phyloP scores from a whole-genome alignment of 2,113 vertebrate genomes.

The Cyanistes caeruleus region DNA sequence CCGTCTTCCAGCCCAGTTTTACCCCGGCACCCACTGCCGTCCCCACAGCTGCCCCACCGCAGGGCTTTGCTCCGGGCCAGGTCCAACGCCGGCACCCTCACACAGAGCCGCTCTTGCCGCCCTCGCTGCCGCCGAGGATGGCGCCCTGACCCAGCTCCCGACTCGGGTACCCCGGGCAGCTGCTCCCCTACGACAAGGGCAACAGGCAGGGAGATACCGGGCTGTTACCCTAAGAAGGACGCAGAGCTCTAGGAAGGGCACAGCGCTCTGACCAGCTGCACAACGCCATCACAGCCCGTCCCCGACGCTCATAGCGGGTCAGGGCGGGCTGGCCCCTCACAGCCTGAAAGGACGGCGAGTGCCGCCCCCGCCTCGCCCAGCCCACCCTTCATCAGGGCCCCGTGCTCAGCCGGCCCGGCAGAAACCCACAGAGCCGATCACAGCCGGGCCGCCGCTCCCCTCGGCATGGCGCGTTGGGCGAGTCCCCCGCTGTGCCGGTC shows the following conservation, averaged over 20 bases:
- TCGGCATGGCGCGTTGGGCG: neutral
- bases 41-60: neutral
- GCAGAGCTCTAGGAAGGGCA: accelerated
- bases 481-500: neutral
- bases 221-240: accelerated
- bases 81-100: neutral
- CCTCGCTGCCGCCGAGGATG: neutral
- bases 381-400: neutral
- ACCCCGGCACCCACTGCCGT: neutral
- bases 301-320: too few species aligned
- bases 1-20: neutral
- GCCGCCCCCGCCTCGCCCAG: too few species aligned
- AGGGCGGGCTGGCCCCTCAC: too few species aligned
- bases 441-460: neutral
- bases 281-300: neutral
- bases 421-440: neutral
- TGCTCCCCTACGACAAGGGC: neutral
- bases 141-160: neutral
- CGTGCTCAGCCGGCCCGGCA: neutral
- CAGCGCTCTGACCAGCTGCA: accelerated
- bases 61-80: neutral
- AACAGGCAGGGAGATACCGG: accelerated
- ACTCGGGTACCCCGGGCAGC: neutral
- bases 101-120: accelerated
- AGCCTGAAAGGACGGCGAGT: neutral